Conservation (phyloP, 2,888 invertebrate genomes). For the Andrena hattorfiana region DNA sequence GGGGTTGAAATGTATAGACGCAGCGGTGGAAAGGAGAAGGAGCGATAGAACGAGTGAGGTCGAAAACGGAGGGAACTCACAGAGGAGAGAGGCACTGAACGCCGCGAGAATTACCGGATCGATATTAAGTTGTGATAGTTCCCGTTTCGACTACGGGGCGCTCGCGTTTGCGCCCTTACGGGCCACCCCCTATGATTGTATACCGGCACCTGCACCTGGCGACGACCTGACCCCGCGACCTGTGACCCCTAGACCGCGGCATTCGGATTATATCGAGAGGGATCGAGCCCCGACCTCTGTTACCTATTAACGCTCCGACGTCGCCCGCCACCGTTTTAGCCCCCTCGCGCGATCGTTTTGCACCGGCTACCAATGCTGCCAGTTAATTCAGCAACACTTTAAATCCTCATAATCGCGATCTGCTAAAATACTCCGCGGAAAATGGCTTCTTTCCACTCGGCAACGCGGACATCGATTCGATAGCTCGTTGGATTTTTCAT, state of each 20-base stretch:
- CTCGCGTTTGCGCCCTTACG: conserved; percentile 75
- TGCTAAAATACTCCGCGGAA: not conserved
- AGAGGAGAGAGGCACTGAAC: conserved; percentile 68
- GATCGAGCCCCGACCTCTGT: conserved; percentile 51
- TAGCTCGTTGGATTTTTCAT: not conserved
- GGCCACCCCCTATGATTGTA: conserved; percentile 50
- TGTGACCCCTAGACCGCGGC: conserved; percentile 62
- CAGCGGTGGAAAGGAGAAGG: conserved; percentile 45
- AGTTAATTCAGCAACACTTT: not conserved
- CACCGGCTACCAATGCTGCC: not conserved
- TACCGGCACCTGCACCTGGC: conserved; percentile 68
- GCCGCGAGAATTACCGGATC: conserved; percentile 82
- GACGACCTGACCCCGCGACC: conserved; percentile 73
- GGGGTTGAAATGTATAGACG: conserved; percentile 38
- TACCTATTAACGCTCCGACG: conserved; percentile 27
- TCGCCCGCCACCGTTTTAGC: not conserved
- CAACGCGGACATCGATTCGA: not conserved
- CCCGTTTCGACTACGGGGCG: conserved; percentile 81
- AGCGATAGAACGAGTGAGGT: conserved; percentile 51
- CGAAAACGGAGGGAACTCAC: conserved; percentile 59
- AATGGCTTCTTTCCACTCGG: not conserved
- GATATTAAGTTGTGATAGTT: conserved; percentile 84
- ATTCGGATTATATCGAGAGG: conserved; percentile 55
- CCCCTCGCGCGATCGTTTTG: not conserved
- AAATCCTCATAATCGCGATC: not conserved